These are phyloP conservation scores for Hoplostethus mediterraneus DNA, from an alignment of 2,797 vertebrate species.

Conservation along the genomic window DNA sequence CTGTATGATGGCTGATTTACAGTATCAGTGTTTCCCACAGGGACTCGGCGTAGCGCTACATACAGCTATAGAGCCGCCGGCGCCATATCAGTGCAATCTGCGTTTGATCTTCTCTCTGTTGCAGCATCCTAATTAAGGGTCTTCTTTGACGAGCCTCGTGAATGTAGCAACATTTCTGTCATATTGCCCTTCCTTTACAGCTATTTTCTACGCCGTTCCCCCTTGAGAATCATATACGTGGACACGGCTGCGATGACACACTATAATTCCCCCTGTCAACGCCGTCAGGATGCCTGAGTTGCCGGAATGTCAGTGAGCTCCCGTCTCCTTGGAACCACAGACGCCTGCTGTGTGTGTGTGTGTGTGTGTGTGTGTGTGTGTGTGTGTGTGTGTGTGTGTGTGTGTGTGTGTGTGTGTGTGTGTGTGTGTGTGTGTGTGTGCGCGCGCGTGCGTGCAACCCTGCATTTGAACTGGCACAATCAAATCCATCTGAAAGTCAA, in stretches of 20 bases:
- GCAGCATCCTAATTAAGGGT: conserved; percentile 51
- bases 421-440: conserved; percentile 25
- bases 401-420: conserved; percentile 40
- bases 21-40: not conserved
- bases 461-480: conserved; percentile 48
- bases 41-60: conserved; percentile 8
- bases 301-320: conserved; percentile 78
- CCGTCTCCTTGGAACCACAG: conserved; percentile 74
- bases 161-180: conserved; percentile 49
- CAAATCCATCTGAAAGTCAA: conserved; percentile 58
- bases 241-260: conserved; percentile 64
- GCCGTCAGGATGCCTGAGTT: conserved; percentile 73
- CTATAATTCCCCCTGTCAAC: conserved; percentile 80
- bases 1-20: conserved; percentile 20
- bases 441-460: conserved; percentile 38
- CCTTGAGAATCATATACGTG: conserved; percentile 57
- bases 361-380: conserved; percentile 45
- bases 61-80: not conserved
- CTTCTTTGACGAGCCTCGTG: conserved; percentile 33
- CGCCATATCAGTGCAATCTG: conserved; percentile 5
- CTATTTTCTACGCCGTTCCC: conserved; percentile 39
- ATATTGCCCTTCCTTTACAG: conserved; percentile 49
- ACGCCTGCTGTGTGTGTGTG: conserved; percentile 46
- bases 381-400: conserved; percentile 25
- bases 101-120: conserved; percentile 18